Evolutionary conservation across 2,113 vertebrate species (phyloP), one percentile per base, ranked within the genome.

Genomic region (Etheostoma cragini): DNA sequence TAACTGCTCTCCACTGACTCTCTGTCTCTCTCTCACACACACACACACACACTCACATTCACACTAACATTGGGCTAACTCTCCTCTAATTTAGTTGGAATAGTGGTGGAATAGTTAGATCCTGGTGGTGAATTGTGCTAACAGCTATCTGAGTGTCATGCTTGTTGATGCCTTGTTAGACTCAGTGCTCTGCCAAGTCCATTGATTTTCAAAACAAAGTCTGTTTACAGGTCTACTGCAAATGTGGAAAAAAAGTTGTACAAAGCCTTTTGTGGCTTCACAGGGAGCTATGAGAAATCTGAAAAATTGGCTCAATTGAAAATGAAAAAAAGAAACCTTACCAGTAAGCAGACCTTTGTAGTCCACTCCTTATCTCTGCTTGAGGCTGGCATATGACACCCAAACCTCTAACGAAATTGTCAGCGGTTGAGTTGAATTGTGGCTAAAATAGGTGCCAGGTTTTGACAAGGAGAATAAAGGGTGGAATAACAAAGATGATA

Each of bases 61-160:
- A 52, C 60, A 24, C 26, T 10, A 19, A 60, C 16, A 7, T 13
- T 49, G 45, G 50, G 17, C 68, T 80, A 70, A 80, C 62, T 74
- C n/a, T n/a, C n/a, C n/a, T n/a, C n/a, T 77, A 19, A 77, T 70
- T 49, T 47, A 54, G 58, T 35, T 33, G 30, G 30, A 30, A 30
- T 30, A 30, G 30, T 22, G 13, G 45, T 70, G 57, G 71, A 80
- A 87, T 76, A 42, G 57, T 53, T 69, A 26, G 12, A 53, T 54
- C 47, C 62, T 6, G 21, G n/a, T 50, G 53, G 8, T 71, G 38
- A 53, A 77, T n/a, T 72, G 14, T 63, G 46, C 46, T 61, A n/a
- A 54, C 52, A 57, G 71, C 68, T 54, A 21, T 80, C 30, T 47
- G 26, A 47, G 66, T 21, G 0, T n/a, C 38, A 60, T 15, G 58